A percentile compares a stretch with the other conserved stretches of the same genome.
Evolutionary conservation across 2,113 vertebrate species (phyloP).

Genomic region (Eolophus roseicapilla): DNA sequence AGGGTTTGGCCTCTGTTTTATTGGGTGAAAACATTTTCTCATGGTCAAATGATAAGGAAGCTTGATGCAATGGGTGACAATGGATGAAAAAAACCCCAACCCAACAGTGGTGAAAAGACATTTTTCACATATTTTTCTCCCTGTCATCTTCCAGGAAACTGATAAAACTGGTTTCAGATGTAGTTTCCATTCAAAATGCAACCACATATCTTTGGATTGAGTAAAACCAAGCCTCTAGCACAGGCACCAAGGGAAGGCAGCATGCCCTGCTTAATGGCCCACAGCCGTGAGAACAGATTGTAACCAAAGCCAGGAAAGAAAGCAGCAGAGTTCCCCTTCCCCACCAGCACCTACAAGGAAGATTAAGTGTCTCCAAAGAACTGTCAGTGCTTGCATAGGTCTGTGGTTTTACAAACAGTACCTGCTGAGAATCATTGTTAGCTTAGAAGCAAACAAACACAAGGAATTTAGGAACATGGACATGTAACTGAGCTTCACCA

Average conservation of each 20-base stretch:
- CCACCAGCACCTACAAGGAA: rapidly evolving
- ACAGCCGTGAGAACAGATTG: not conserved
- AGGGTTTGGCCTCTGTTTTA: not conserved
- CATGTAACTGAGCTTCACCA: not conserved
- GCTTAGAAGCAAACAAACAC: not conserved
- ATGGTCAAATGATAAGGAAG: conserved; percentile 1
- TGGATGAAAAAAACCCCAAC: not conserved
- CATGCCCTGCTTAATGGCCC: not conserved
- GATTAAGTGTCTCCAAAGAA: not conserved
- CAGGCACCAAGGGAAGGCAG: not conserved
- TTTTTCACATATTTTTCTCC: conserved; percentile 50
- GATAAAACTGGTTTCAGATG: conserved; percentile 59
- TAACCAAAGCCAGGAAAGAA: not conserved
- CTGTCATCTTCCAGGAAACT: conserved; percentile 46
- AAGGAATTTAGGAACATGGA: not conserved
- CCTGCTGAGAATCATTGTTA: not conserved
- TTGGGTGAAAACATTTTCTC: conserved; percentile 34
- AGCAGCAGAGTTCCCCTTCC: not conserved
- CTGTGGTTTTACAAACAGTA: not conserved
- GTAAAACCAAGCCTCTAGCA: not conserved
- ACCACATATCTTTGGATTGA: not conserved
- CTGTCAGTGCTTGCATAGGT: not conserved
- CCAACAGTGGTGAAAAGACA: not conserved
- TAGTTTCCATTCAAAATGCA: conserved; percentile 16
- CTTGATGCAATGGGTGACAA: conserved; percentile 4